Evolutionary conservation across 2,797 vertebrate species (phyloP), one percentile per base, ranked within the genome.

Genomic region (Pterois miles): DNA sequence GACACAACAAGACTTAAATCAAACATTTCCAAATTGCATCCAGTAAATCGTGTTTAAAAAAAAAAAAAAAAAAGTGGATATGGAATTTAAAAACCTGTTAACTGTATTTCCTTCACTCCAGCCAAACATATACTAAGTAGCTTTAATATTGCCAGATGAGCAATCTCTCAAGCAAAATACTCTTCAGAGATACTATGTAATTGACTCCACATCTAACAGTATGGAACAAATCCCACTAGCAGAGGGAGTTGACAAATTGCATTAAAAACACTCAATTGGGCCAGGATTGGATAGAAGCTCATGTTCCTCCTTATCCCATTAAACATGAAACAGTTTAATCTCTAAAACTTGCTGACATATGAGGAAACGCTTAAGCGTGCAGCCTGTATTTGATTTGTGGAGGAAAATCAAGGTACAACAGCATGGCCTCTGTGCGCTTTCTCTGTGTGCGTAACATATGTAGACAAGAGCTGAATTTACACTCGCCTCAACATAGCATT

Each of bases 151-250:
- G 93, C 94, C 88, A 93, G 93, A 95, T 94, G 94, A 94, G 94
- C 95, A 95, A 94, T 95, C 93, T 93, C 91, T 94, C 91, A 92
- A 92, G 94, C 91, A 92, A 95, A 95, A 95, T 93, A 93, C 93
- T 95, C 94, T 94, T 94, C 89, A 88, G 93, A 95, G 93, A 95
- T 95, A 93, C 91, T 90, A 89, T 95, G 95, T 96, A 96, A 96
- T 96, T 96, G 95, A 96, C 94, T 96, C 94, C 93, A 93, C 94
- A 94, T 96, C 94, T 95, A 96, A 96, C 94, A 95, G 94, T 95
- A 96, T 94, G 95, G 96, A 96, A 96, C 95, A 95, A 96, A 96
- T 96, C 95, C 95, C 94, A 94, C 93, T 93, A 93, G 95, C 94
- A 91, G 90, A 95, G 93, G 95, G 93, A 95, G 93, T 94, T 93